Percentiles rank a stretch among this genome's conserved stretches.
Conservation (phyloP, 2,113 vertebrate species). For the Oreocharis arfaki region DNA sequence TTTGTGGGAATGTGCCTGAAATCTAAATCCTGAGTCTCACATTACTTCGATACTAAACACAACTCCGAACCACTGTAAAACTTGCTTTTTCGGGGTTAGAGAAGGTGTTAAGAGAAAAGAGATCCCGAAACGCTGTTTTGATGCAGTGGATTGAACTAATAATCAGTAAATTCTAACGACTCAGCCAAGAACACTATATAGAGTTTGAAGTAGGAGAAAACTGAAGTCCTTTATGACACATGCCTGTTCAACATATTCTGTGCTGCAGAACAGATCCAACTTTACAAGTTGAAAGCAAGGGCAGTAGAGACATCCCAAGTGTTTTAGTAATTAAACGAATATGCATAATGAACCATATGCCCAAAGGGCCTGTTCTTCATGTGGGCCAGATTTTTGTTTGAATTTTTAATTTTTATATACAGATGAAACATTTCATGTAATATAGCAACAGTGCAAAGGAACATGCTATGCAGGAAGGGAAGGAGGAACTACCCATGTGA, state of each 20-base stretch:
- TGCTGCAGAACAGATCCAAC: slow-evolving; percentile 68
- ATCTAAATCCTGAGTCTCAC: slow-evolving; percentile 45
- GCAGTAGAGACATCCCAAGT: slow-evolving; percentile 79
- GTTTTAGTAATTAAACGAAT: slow-evolving; percentile 86
- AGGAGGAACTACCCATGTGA: slow-evolving; percentile 37
- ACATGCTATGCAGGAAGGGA: slow-evolving; percentile 30
- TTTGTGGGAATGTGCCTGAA: slow-evolving; percentile 49
- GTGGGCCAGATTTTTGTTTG: slow-evolving; percentile 85
- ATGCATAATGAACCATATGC: slow-evolving; percentile 89
- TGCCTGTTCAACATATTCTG: slow-evolving; percentile 66
- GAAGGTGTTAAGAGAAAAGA: background rate
- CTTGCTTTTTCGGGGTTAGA: slow-evolving; percentile 62
- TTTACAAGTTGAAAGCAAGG: slow-evolving; percentile 84
- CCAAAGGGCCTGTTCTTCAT: slow-evolving; percentile 82
- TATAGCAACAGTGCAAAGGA: slow-evolving; percentile 69
- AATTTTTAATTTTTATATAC: slow-evolving; percentile 88
- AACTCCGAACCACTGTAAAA: slow-evolving; percentile 21
- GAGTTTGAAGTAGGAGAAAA: slow-evolving; percentile 24
- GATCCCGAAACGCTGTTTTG: background rate
- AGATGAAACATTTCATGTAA: slow-evolving; percentile 76
- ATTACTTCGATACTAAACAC: background rate
- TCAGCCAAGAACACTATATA: slow-evolving; percentile 56
- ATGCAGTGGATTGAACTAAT: slow-evolving; percentile 69
- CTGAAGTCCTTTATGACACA: slow-evolving; percentile 57
- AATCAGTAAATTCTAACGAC: slow-evolving; percentile 72